Evolutionary conservation across 2,888 invertebrate genomes (phyloP).

Genomic region (Microplitis manilae): DNA sequence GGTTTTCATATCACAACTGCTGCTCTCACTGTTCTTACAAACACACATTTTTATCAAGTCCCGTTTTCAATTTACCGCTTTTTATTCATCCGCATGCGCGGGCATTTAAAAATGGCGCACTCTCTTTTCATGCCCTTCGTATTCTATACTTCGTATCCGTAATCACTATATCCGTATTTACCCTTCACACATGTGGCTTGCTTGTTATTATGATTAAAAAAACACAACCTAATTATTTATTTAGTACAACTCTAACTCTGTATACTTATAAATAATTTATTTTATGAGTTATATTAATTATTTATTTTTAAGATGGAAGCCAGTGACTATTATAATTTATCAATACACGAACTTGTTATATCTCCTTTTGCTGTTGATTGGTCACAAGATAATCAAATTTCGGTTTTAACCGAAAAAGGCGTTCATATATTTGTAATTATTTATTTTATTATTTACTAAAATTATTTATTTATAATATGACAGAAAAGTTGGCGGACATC

Average conservation of each 20-base stretch:
- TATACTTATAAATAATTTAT: background rate
- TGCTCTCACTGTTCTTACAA: constrained; percentile 1
- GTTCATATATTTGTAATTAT: constrained; percentile 67
- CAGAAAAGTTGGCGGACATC: background rate
- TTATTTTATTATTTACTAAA: background rate
- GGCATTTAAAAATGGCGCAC: constrained; percentile 18
- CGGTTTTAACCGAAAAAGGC: constrained; percentile 66
- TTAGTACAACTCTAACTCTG: background rate
- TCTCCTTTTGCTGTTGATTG: constrained; percentile 62
- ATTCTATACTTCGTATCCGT: background rate
- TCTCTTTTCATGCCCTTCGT: background rate
- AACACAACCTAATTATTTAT: background rate
- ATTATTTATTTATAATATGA: background rate
- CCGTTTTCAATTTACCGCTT: background rate
- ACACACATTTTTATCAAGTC: constrained; percentile 15
- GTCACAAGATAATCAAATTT: constrained; percentile 68
- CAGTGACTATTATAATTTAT: constrained; percentile 56
- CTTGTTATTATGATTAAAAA: background rate
- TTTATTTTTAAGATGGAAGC: constrained; percentile 45
- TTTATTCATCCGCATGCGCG: constrained; percentile 22
- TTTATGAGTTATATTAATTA: background rate
- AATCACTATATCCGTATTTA: background rate
- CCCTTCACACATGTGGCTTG: background rate
- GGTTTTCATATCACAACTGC: constrained; percentile 35
- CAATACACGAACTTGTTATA: constrained; percentile 58